Base-by-base conservation (phyloP, 2,797 vertebrate species). In the Antennarius maculatus region DNA sequence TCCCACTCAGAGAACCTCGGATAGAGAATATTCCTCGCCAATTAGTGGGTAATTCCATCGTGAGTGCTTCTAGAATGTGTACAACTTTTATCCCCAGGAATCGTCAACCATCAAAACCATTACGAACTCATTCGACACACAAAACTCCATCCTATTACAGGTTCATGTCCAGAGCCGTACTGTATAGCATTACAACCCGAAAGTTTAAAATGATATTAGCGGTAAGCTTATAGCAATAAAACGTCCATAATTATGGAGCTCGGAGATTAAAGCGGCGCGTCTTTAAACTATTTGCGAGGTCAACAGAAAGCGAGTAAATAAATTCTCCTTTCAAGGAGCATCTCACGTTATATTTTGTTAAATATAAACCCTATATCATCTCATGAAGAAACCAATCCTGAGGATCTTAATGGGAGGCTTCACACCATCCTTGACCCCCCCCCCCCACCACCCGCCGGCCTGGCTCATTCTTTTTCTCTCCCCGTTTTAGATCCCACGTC, bases 291-390 rank as follows among this genome's bases (percentile, higher is more conserved):
- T 41, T 70, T 9, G 43, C 57, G 45, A 34, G 67, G 66, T 77
- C 74, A 82, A 62, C 60, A 62, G 76, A 76, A 88, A 74, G 23
- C 9, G 55, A 82, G 79, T 71, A 60, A 77, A 77, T 70, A 61
- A 63, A 69, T 52, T 51, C 45, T 23, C 60, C 72, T 81, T 76
- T 82, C 82, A 86, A 49, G 82, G 74, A 57, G 53, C 80, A 71
- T 84, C 83, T 87, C 80, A 73, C 68, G 59, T 66, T 55, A 71
- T 80, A 82, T 87, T 76, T 78, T 4, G 76, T 85, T 89, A 83
- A 81, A 85, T 78, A 71, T 84, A 88, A 82, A 86, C 53, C 27
- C 18, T 77, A 71, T 63, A 74, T 68, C 46, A 60, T 80, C 74
- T 74, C 43, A 15, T 48, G 70, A 80, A 76, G 71, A 66, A 74